Evolutionary conservation across 2,888 invertebrate species (phyloP).

Genomic region (Panzeria rudis): DNA sequence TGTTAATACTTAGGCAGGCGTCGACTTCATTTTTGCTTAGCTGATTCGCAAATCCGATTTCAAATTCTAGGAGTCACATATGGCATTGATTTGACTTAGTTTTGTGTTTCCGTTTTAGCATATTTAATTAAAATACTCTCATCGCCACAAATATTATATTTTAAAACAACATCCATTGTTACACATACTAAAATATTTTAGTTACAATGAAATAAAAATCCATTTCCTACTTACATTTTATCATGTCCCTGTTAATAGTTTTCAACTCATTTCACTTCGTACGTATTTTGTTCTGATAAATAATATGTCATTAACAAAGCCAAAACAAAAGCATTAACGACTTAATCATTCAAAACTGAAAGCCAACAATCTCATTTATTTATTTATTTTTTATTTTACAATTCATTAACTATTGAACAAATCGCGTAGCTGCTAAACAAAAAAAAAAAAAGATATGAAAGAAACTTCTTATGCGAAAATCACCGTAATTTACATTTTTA

Average conservation of each 20-base stretch:
- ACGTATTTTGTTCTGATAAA: not conserved
- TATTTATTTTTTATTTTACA: not conserved
- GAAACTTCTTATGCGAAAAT: slow-evolving; percentile 63
- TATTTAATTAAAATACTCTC: too few species aligned
- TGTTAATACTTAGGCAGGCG: too few species aligned
- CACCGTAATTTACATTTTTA: slow-evolving; percentile 81
- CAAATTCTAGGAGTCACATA: too few species aligned
- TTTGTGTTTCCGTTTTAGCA: too few species aligned
- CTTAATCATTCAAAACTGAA: slow-evolving; percentile 19
- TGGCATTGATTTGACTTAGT: too few species aligned
- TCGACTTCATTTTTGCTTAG: too few species aligned
- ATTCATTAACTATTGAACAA: slow-evolving; percentile 9
- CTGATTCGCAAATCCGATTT: too few species aligned
- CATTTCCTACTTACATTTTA: not conserved
- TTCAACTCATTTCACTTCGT: not conserved
- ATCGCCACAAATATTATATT: too few species aligned
- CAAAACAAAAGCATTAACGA: slow-evolving; percentile 15
- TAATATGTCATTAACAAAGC: slow-evolving; percentile 2
- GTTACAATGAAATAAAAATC: not conserved
- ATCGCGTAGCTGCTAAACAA: slow-evolving; percentile 10
- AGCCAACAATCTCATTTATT: slow-evolving; percentile 40
- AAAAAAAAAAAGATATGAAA: slow-evolving; percentile 14
- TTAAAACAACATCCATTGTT: too few species aligned
- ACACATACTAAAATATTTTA: not conserved
- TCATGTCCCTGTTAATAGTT: not conserved